Base-by-base conservation (phyloP, 2,113 vertebrate genomes). In the Girardinichthys multiradiatus region DNA sequence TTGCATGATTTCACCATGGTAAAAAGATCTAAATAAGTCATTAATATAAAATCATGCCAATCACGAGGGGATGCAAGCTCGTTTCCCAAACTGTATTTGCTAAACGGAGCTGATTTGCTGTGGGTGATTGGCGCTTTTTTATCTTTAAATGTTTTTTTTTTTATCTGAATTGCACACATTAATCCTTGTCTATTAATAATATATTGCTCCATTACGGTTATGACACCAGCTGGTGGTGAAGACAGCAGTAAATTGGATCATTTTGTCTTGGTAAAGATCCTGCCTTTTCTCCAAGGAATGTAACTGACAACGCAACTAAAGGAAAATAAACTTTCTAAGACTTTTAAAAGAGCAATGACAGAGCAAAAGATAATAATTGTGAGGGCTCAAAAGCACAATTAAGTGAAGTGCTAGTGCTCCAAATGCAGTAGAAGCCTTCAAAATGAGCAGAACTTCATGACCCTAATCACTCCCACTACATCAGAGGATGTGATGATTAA, bases 361-460 rank as follows among this genome's bases (percentile, higher is more conserved):
- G 57, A 67, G 64, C 39, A 51, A 71, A 37, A 69, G 15, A 12
- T 72, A 12, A 67, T 70, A 76, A 72, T 30, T 63, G 45, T 19
- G 61, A 42, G 59, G 74, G 67, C 64, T 51, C 58, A 70, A 81
- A 78, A 54, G 68, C 68, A 70, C n/a, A 26, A 51, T 66, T 61
- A 57, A 31, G 24, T 73, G 2, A 58, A 35, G 39, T 28, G 26
- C 42, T 1, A 2, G 13, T 62, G 8, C 57, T 15, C 24, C 54
- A 63, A 29, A 68, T 69, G 48, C 76, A 74, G 59, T 30, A 77
- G 54, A 77, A 71, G 54, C 13, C 45, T 17, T 15, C 24, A 58
- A 66, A 92, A 74, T 48, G n/a, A 86, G 84, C 80, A 65, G 78
- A 87, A 29, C 33, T 42, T 72, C 11, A 11, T 33, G 6, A 8